Base-by-base conservation (phyloP, 2,113 vertebrate species). In the Erythrocercus mccallii region DNA sequence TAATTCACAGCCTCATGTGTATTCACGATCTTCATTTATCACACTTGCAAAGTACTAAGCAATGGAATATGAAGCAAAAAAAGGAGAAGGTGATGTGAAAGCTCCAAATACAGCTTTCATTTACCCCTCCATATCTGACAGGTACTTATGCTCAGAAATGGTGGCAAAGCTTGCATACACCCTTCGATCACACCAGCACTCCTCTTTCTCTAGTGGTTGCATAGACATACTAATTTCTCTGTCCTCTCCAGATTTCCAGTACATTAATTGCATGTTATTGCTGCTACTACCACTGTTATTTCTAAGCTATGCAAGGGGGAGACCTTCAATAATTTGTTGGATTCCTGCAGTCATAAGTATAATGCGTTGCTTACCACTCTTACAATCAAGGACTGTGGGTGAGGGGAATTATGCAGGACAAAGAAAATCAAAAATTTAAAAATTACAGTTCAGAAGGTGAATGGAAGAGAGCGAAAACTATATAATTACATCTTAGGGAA, bases 181-280 rank as follows among this genome's bases (percentile, higher is more conserved):
- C 62, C 90, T 74, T 57, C 0, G 1, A 47, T 93, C 76, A 81
- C 0, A 0, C 27, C 76, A 66, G 37, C 15, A 47, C 27, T 80
- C 38, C 45, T 65, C 68, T 78, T 88, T 69, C 50, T 83, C 27
- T 66, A 28, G 72, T 45, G 30, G 35, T 28, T 94, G 82, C 62
- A 83, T 80, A 51, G 53, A 88, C 72, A 86, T 83, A 69, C 62
- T 88, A 81, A 94, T 90, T 88, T 86, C 72, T 77, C 58, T 93
- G 86, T 78, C 22, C 79, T 77, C 23, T 79, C 64, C 54, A 78
- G 50, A 86, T 92, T 97, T 96, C 62, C 80, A 66, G 72, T 62
- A 93, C 64, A 90, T 92, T 92, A 92, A 94, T 90, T 92, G n/a
- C 60, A 81, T 50, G 60, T 90, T 92, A 92, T 66, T 94, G 62